Evolutionary conservation across 2,797 vertebrate species (phyloP), one percentile per base, ranked within the genome.

Genomic region (Thamnophis elegans): DNA sequence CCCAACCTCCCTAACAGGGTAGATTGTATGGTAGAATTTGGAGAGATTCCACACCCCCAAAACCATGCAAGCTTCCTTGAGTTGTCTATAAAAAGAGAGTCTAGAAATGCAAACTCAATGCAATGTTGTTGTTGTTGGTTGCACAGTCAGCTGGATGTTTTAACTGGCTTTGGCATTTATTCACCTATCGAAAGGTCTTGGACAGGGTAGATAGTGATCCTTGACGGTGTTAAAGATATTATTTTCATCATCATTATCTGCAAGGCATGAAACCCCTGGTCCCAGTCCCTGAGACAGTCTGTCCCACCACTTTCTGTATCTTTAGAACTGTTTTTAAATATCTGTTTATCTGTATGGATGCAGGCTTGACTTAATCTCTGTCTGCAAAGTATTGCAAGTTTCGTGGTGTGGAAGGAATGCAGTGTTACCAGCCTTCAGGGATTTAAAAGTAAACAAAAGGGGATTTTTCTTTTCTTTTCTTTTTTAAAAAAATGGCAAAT

Each of bases 351-450:
- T 12, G 36, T 12, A 25, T 82, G 73, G 36, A 82, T 12, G 73
- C 20, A 78, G 22, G 78, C 9, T 36, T 51, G 88, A 26, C 26
- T 85, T 92, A 25, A 26, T 85, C n/a, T 55, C 9, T 25, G 73
- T 59, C 92, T 86, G 92, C 85, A 94, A 91, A 91, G 42, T 91
- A 54, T 58, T 16, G 11, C n/a, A 14, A 51, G 89, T 90, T 65
- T 54, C 94, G 93, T 93, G 87, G 82, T 4, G 25, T 9, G 9
- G 89, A 82, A 28, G 58, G 60, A 91, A 65, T 42, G 88, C 59
- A 22, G 56, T 0, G 13, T 85, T 65, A 78, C n/a, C 58, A 13
- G 51, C 58, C 88, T 89, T 42, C 42, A 1, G 25, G 1, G 11
- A 85, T 92, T 89, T 8, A 28, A 62, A 85, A 86, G 86, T 36